A percentile compares a stretch with the other conserved stretches of the same genome.
phyloP scores from a whole-genome alignment of 1,140 invertebrate species.

The Pentalonia nigronervosa region DNA sequence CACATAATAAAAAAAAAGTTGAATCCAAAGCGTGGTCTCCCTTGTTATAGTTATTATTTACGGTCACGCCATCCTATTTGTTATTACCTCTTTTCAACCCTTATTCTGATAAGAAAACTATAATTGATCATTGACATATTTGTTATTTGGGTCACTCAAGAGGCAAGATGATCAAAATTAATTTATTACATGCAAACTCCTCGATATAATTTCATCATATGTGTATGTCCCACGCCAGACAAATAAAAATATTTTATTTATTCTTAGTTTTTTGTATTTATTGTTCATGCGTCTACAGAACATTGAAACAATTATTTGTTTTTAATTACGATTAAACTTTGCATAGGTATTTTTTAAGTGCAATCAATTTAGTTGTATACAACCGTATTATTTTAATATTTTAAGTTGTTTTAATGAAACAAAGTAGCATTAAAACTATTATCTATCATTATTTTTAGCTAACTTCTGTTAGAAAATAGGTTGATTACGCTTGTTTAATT shows the following conservation, averaged over 20 bases:
- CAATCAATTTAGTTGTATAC: not conserved
- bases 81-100: constrained; percentile 1
- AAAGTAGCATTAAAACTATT: not conserved
- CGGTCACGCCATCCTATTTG: constrained; percentile 54
- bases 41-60: constrained; percentile 34
- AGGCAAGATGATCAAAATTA: constrained; percentile 1
- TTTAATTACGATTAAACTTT: not conserved
- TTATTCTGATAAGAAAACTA: not conserved
- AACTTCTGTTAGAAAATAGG: not conserved
- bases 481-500: not conserved
- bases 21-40: not conserved
- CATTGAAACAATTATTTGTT: not conserved
- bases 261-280: not conserved
- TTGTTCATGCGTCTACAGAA: not conserved
- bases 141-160: not conserved
- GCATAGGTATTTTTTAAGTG: not conserved
- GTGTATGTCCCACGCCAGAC: too few species aligned
- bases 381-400: not conserved
- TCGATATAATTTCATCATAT: not conserved
- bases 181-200: not conserved
- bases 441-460: not conserved
- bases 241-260: not conserved
- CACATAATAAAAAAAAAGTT: constrained; percentile 32
- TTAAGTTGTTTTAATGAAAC: not conserved
- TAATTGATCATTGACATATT: constrained; percentile 49